Evolutionary conservation across 2,888 invertebrate species (phyloP), one percentile per base, ranked within the genome.

Genomic region (Agapetus fuscipes): DNA sequence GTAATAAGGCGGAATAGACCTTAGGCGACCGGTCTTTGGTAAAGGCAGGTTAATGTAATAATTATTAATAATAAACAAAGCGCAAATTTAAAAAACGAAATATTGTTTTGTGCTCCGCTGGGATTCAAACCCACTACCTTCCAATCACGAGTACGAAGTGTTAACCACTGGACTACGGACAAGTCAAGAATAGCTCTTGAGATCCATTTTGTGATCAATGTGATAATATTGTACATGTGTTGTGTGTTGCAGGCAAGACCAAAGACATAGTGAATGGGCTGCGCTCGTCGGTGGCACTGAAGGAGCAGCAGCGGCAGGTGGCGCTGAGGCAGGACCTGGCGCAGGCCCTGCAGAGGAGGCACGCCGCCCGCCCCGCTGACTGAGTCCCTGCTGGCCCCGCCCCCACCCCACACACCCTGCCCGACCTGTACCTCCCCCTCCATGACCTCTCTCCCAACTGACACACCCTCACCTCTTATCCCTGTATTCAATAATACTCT

Each of bases 251-350:
- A 70, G 70, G 69, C 38, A 98, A 98, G 69, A 98, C 97, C 36
- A 93, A 89, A 66, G 95, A 96, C 64, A 96, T 97, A 56, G 94
- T 97, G 43, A 94, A 94, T 60, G 91, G 94, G 9, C 72, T 97
- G 52, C 76, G 93, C 36, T 74, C 76, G 29, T 82, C 89, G 49
- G 83, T 87, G 55, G 82, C 88, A 6, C 66, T 94, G 40, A 83
- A 87, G 32, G 89, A 93, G 60, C 83, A 84, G 53, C 76, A 80
- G 50, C 83, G 83, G 59, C 86, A 88, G 56, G 83, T 83, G 25
- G 87, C 84, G 30, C 72, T 94, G 55, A 82, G 83, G 58, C 85
- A 85, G 59, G 89, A 91, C 62, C 70, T 94, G 48, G 89, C 87
- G 12, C 78, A 78, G 27, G 91, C 86, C 40, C 71, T 89, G 52